Conservation (phyloP, 2,888 invertebrate species). For the Lordiphosa fenestrarum region DNA sequence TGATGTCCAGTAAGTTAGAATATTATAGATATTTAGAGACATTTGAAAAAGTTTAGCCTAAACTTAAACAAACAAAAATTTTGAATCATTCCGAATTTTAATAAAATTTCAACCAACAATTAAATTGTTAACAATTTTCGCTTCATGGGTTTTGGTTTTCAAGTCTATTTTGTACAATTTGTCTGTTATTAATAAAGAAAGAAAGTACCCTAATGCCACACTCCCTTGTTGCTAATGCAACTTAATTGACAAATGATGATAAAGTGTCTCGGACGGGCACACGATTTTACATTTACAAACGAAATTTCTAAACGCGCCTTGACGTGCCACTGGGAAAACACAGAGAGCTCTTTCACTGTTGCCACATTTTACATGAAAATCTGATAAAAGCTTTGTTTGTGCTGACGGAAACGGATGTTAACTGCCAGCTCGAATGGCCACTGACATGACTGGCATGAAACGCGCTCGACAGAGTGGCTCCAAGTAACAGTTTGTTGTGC, state of each 20-base stretch:
- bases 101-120: too few relatives aligned
- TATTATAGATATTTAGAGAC: too few relatives aligned
- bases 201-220: too few relatives aligned
- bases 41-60: too few relatives aligned
- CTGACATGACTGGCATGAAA: constrained; percentile 56
- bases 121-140: too few relatives aligned
- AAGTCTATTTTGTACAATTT: too few relatives aligned
- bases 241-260: constrained; percentile 74
- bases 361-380: constrained; percentile 52
- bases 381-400: constrained; percentile 66
- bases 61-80: too few relatives aligned
- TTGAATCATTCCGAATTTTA: too few relatives aligned
- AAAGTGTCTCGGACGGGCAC: constrained; percentile 54
- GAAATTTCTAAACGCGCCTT: constrained; percentile 31
- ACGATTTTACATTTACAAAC: background rate
- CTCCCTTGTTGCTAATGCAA: constrained; percentile 34
- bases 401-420: constrained; percentile 70
- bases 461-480: constrained; percentile 27
- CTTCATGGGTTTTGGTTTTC: too few relatives aligned
- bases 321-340: constrained; percentile 21
- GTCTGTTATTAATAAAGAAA: too few relatives aligned
- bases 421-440: constrained; percentile 63
- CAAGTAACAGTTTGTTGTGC: constrained; percentile 16
- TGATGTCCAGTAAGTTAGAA: too few relatives aligned
- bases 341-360: constrained; percentile 19